A percentile compares a stretch with the other conserved stretches of the same genome.
These are phyloP conservation scores for Dolichotis patagonum DNA, from an alignment of 2,113 vertebrate species.

Conservation along the genomic window DNA sequence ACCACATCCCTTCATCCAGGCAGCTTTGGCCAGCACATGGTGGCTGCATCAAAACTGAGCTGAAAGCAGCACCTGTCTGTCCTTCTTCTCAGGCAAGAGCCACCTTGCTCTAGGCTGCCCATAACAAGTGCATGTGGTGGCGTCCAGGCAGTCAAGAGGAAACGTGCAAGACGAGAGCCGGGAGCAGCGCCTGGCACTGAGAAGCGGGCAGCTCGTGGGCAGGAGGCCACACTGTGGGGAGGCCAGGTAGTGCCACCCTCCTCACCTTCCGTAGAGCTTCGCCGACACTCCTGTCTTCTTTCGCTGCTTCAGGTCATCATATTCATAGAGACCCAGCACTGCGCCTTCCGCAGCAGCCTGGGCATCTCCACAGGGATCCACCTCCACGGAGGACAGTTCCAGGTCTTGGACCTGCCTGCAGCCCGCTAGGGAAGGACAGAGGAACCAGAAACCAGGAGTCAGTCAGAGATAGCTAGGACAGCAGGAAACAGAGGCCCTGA, in stretches of 20 bases:
- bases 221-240: neutral
- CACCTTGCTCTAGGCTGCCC: neutral
- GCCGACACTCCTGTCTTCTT: slow-evolving; percentile 91
- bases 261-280: slow-evolving; percentile 92
- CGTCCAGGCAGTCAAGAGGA: neutral
- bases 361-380: slow-evolving; percentile 95
- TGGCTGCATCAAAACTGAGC: neutral
- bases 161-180: neutral
- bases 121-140: neutral
- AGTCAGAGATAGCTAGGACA: neutral
- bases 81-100: neutral
- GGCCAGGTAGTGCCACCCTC: neutral
- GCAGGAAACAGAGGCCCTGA: neutral
- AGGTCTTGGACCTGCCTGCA: slow-evolving; percentile 94
- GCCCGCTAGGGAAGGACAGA: slow-evolving; percentile 86
- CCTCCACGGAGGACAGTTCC: slow-evolving; percentile 92
- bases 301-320: slow-evolving; percentile 94
- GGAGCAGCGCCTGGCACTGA: neutral
- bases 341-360: slow-evolving; percentile 97
- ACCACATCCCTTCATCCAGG: fast-evolving
- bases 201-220: neutral
- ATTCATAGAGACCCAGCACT: slow-evolving; percentile 93
- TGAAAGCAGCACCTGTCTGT: neutral
- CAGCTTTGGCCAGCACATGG: neutral
- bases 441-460: neutral